Evolutionary conservation across 2,113 vertebrate genomes (phyloP), one percentile per base, ranked within the genome.

Genomic region (Rhinolophus ferrumequinum): DNA sequence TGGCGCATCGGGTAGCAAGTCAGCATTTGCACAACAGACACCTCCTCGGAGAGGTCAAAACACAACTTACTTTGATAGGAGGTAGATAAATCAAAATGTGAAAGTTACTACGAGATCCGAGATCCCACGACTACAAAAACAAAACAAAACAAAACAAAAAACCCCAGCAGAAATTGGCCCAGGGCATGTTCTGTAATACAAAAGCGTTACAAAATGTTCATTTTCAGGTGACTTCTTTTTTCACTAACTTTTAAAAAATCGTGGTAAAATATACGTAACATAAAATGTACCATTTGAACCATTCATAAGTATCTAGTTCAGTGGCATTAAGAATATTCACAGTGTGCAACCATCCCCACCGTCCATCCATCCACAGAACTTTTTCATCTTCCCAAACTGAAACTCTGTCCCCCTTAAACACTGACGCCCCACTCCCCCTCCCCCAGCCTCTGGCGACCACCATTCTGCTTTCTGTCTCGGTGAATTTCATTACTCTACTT

Each of bases 81-180:
- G 64, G 1, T 0, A 9, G 19, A 8, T 10, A 13, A 10, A 1
- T n/a, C 66, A 4, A 16, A 70, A 44, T 0, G 2, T 38, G 77
- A 79, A 54, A 15, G 64, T n/a, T 0, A 8, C 24, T 0, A 0
- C 5, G 1, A 0, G 4, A 11, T 0, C 0, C 5, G 1, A 0
- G 4, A 11, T 35, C 47, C 62, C 47, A 75, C 58, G 2, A 1
- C 75, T 12, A 1, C 69, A 26, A 6, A 24, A 33, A 76, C 30
- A 38, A 6, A 44, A 44, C 41, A 6, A 24, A 33, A 76, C 30
- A 38, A 6, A 44, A 44, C 41, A 44, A 44, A 44, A 44, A 44
- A 44, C 41, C 41, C 41, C 1, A 12, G 60, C 22, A 28, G 91
- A 60, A 30, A 21, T 16, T 0, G 3, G 80, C 67, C 50, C 0